Evolutionary conservation across 1,140 invertebrate genomes (phyloP).

Genomic region (Bombus confusus): DNA sequence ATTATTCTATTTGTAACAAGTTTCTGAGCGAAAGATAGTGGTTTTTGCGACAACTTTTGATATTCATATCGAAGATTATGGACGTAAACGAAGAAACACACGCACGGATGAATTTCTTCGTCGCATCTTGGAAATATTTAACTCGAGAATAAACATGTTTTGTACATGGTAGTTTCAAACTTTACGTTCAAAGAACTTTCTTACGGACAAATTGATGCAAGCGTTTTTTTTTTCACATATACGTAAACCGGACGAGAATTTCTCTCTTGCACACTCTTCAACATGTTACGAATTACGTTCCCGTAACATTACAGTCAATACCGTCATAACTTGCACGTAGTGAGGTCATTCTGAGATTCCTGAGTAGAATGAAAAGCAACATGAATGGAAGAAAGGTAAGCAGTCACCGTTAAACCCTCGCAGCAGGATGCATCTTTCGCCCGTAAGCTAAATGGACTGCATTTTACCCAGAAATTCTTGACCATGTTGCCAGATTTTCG

Average conservation of each 20-base stretch:
- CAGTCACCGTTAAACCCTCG: slow-evolving; percentile 75
- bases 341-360: slow-evolving; percentile 57
- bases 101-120: not conserved
- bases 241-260: not conserved
- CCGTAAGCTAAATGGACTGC: slow-evolving; percentile 63
- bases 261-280: not conserved
- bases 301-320: slow-evolving; percentile 19
- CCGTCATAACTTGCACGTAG: slow-evolving; percentile 37
- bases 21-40: too few species aligned
- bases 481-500: slow-evolving; percentile 70
- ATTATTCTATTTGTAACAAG: not conserved
- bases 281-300: slow-evolving; percentile 8
- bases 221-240: not conserved
- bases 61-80: not conserved
- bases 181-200: not conserved
- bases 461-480: slow-evolving; percentile 60
- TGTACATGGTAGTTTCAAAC: not conserved
- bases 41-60: not conserved
- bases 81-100: not conserved
- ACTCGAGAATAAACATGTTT: not conserved
- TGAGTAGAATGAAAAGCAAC: slow-evolving; percentile 64
- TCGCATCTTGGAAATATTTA: not conserved
- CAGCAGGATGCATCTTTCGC: slow-evolving; percentile 72
- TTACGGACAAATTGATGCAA: not conserved
- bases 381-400: slow-evolving; percentile 67